Evolutionary conservation across 2,888 invertebrate species (phyloP), one percentile per base, ranked within the genome.

Genomic region (Drosophila putrida): DNA sequence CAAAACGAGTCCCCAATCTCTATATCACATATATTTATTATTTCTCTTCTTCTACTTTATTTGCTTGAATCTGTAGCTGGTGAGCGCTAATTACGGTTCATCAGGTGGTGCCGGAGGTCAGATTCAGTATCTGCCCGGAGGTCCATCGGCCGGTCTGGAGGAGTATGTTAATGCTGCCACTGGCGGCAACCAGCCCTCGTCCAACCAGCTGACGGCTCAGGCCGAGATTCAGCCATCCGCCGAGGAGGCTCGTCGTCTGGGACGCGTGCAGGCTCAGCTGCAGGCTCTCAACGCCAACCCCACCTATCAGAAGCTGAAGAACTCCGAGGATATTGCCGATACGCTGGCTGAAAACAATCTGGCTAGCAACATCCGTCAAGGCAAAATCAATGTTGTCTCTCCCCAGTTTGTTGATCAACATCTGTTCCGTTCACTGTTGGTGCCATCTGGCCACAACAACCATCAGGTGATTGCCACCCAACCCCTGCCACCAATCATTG

Each of bases 311-410:
- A 90, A 85, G 62, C 76, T 90, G 66, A 89, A 90, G 76, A 90
- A 88, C 73, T 90, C 91, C 36, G 91, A 91, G 57, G 86, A 91
- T 20, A 90, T 92, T 59, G 89, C 90, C 62, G 91, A 91, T n/a
- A 85, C 91, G 0, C 73, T 92, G 50, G 90, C 90, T 43, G 88
- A 90, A 64, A 79, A 78, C 44, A 85, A 80, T 60, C 68, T 91
- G 79, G 90, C 91, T 46, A 75, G 84, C 64, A 90, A 86, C 73
- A 91, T 92, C 13, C 92, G 91, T 35, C 90, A 90, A 58, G 91
- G 91, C 62, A 85, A 82, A 41, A 79, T 91, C 60, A 86, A 90
- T 71, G 85, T 91, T 62, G 91, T 91, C 8, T 86, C 91, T 33
- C 92, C 92, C 25, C 91, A 91, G 79, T 85, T 77, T 8, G 90